Percentiles rank a stretch among this genome's conserved stretches.
Evolutionary conservation across 2,113 vertebrate genomes (phyloP).

Genomic region (Tenebrosternarchus preto): DNA sequence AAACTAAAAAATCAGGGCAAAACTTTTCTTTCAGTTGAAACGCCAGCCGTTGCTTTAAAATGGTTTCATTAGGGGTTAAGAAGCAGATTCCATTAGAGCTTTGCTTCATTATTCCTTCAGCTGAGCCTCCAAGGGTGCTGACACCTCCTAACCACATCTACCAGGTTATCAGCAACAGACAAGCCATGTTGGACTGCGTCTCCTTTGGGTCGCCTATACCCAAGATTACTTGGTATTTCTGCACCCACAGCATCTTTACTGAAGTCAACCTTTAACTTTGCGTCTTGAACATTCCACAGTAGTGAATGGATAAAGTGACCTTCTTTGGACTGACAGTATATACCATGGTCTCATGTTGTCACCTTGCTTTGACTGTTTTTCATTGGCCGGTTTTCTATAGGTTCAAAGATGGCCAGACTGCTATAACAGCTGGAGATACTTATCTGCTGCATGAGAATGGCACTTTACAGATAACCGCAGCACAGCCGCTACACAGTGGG

Average conservation of each 20-base stretch:
- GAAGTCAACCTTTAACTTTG: background rate
- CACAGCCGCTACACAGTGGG: slow-evolving; percentile 82
- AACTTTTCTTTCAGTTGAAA: background rate
- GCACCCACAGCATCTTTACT: background rate
- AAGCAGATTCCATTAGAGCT: background rate
- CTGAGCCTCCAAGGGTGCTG: slow-evolving; percentile 89
- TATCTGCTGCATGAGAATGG: slow-evolving; percentile 89
- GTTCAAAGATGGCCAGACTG: slow-evolving; percentile 88
- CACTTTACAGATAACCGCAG: slow-evolving; percentile 87
- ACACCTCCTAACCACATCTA: slow-evolving; percentile 83
- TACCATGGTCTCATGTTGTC: background rate
- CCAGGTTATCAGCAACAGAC: slow-evolving; percentile 85
- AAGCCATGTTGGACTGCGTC: slow-evolving; percentile 83
- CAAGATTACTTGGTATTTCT: slow-evolving; percentile 83
- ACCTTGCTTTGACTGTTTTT: background rate
- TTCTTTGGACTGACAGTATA: background rate
- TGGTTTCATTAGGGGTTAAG: background rate
- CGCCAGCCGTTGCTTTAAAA: background rate
- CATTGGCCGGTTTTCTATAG: slow-evolving; percentile 61
- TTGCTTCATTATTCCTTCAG: slow-evolving; percentile 67
- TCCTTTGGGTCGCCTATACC: slow-evolving; percentile 93
- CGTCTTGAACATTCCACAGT: background rate
- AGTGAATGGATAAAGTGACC: background rate
- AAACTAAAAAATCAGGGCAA: no score
- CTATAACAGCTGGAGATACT: slow-evolving; percentile 77